phyloP scores from a whole-genome alignment of 2,797 vertebrate genomes.

The Onychomys torridus region DNA sequence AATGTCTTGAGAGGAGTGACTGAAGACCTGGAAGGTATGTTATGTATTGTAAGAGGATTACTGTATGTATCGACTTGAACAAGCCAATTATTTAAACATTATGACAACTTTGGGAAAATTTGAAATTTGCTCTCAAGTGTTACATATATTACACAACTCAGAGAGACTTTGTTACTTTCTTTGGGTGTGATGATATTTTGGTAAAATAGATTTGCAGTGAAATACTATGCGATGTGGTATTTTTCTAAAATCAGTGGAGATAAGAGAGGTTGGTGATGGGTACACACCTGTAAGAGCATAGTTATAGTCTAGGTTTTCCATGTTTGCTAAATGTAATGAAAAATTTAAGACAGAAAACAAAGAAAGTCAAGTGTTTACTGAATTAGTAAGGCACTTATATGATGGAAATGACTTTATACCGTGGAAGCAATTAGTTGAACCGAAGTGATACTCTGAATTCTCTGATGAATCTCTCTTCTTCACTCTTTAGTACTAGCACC shows the following conservation, averaged over 20 bases:
- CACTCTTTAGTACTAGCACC: not conserved
- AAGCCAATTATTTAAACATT: not conserved
- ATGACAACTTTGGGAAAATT: not conserved
- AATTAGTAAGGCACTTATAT: not conserved
- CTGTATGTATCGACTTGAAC: not conserved
- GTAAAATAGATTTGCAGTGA: not conserved
- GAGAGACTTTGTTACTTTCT: not conserved
- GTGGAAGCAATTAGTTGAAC: not conserved
- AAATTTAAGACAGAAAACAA: not conserved
- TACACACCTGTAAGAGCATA: not conserved
- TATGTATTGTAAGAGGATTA: not conserved
- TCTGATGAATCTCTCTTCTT: not conserved
- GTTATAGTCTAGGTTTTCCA: not conserved
- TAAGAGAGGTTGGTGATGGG: not conserved
- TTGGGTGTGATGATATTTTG: not conserved
- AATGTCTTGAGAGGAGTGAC: not conserved
- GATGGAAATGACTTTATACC: not conserved
- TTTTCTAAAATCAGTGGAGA: conserved; percentile 28
- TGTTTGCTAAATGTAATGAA: not conserved
- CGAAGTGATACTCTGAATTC: not conserved
- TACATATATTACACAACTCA: not conserved
- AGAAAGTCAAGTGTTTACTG: not conserved
- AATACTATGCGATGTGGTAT: not conserved
- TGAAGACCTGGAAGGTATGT: not conserved
- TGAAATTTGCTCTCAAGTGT: not conserved